phyloP scores from a whole-genome alignment of 2,888 invertebrate species.

The Caenorhabditis drosophilae region DNA sequence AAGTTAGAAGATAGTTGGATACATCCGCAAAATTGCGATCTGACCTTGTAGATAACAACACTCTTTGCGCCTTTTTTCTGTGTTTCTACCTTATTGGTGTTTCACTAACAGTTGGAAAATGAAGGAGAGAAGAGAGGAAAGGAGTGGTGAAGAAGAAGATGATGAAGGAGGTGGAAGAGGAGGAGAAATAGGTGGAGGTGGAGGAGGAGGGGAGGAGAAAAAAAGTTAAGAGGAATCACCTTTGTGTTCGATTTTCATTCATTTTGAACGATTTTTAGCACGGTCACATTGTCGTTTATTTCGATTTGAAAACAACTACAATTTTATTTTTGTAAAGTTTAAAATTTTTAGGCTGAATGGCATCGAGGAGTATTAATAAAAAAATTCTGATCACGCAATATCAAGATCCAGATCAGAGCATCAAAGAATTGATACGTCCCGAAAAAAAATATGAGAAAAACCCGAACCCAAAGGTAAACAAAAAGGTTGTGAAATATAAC shows the following conservation, averaged over 20 bases:
- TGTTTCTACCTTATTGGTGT: too few relatives aligned
- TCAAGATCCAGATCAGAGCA: conserved; percentile 34
- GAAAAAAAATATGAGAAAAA: conserved; percentile 41
- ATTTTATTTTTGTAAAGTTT: too few relatives aligned
- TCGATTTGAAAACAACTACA: neutral
- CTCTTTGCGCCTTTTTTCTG: neutral
- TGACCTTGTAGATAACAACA: neutral
- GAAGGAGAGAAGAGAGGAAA: too few relatives aligned
- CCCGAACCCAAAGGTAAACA: conserved; percentile 28
- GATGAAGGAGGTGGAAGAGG: too few relatives aligned
- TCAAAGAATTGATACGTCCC: conserved; percentile 30
- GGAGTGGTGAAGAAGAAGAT: too few relatives aligned
- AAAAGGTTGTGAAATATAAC: neutral
- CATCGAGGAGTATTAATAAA: conserved; percentile 20
- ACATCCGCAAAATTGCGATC: neutral
- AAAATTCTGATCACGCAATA: conserved; percentile 30
- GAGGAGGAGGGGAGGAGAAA: too few relatives aligned
- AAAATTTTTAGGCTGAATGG: conserved; percentile 15
- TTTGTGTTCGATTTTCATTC: neutral
- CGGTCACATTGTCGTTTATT: too few relatives aligned
- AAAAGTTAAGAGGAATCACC: too few relatives aligned
- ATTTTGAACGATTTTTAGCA: neutral
- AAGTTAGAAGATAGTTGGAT: too few relatives aligned
- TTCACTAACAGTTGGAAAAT: too few relatives aligned
- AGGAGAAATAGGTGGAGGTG: too few relatives aligned